Evolutionary conservation across 2,797 vertebrate species (phyloP).

Genomic region (Parotocinclus haroldoi): DNA sequence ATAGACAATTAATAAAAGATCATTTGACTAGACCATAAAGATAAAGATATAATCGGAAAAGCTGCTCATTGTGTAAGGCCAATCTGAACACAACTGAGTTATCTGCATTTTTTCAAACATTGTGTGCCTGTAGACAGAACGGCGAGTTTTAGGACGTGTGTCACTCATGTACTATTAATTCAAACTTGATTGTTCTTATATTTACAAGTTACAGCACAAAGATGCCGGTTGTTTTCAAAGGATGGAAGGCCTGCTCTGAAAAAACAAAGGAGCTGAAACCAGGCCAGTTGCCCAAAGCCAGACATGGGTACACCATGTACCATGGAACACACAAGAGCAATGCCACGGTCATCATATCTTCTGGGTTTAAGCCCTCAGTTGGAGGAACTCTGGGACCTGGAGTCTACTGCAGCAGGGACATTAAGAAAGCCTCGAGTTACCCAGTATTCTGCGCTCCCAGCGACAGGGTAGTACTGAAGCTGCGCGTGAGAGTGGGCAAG

Average conservation of each 20-base stretch:
- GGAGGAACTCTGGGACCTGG: slow-evolving; percentile 52
- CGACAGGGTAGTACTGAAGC: slow-evolving; percentile 51
- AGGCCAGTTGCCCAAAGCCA: slow-evolving; percentile 49
- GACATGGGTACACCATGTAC: slow-evolving; percentile 53
- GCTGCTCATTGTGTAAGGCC: no score
- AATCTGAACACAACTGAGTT: no score
- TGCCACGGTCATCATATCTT: slow-evolving; percentile 43
- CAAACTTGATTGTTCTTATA: background rate
- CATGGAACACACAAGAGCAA: slow-evolving; percentile 50
- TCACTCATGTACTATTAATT: background rate
- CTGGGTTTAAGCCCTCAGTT: slow-evolving; percentile 47
- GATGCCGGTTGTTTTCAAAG: slow-evolving; percentile 50
- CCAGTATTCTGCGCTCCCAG: slow-evolving; percentile 12
- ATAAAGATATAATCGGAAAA: no score
- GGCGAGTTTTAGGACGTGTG: no score
- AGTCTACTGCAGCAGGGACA: slow-evolving; percentile 55
- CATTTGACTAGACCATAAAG: no score
- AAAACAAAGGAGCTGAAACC: slow-evolving; percentile 45
- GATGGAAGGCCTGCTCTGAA: slow-evolving; percentile 47
- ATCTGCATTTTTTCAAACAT: no score
- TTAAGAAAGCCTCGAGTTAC: slow-evolving; percentile 53
- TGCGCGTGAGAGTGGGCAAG: slow-evolving; percentile 50
- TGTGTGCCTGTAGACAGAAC: no score
- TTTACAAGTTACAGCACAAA: slow-evolving; percentile 5
- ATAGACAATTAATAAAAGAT: no score